These are phyloP conservation scores for Labroides dimidiatus DNA, from an alignment of 2,797 vertebrate genomes.

Conservation along the genomic window DNA sequence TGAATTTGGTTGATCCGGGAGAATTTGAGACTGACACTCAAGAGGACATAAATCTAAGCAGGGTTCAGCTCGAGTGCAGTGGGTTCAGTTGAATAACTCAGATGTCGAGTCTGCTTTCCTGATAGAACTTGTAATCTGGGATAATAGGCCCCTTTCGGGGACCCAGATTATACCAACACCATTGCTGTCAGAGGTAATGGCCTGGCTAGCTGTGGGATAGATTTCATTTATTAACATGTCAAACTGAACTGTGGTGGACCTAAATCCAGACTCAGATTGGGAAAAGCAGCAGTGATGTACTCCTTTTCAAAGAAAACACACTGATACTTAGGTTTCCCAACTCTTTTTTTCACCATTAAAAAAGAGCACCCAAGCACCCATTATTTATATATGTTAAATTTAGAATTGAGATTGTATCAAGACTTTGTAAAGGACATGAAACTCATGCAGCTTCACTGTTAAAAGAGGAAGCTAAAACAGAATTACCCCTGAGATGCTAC, in stretches of 20 bases:
- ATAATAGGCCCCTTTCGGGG: conserved; percentile 73
- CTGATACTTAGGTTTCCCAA: background rate
- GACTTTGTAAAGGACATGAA: no score
- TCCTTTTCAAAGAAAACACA: background rate
- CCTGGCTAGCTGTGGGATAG: background rate
- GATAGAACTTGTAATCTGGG: conserved; percentile 73
- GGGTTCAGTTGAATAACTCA: conserved; percentile 56
- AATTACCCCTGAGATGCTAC: no score
- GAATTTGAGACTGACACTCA: conserved; percentile 24
- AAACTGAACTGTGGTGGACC: background rate
- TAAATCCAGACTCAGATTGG: background rate
- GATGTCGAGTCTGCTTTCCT: conserved; percentile 49
- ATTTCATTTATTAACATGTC: conserved; percentile 13
- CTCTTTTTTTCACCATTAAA: background rate
- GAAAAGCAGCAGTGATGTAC: background rate
- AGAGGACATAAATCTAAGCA: conserved; percentile 35
- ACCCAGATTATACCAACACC: conserved; percentile 65
- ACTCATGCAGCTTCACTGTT: no score
- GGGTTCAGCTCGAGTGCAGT: conserved; percentile 61
- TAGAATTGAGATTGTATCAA: no score
- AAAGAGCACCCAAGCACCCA: no score
- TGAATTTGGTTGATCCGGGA: conserved; percentile 35
- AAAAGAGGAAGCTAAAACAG: no score
- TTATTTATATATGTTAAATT: no score
- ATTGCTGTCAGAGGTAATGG: conserved; percentile 53